These are phyloP conservation scores for Plutomurus gul DNA, from an alignment of 1,140 invertebrate genomes.

Conservation along the genomic window DNA sequence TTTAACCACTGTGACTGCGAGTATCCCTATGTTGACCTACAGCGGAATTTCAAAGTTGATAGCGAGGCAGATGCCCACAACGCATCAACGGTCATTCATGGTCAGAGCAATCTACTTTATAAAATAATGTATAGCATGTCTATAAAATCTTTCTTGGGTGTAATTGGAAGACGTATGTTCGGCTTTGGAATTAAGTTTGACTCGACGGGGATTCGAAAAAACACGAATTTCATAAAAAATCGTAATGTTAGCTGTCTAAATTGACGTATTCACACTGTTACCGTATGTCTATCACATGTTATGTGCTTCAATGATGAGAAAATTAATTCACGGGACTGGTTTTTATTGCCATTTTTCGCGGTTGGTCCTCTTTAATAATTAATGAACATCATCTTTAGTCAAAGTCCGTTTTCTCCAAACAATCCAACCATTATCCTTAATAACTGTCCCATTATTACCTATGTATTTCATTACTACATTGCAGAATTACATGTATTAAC, in stretches of 20 bases:
- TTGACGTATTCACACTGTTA: neutral
- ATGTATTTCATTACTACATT: neutral
- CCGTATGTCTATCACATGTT: neutral
- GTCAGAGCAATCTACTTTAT: too few species aligned
- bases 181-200: neutral
- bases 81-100: too few species aligned
- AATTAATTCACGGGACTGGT: neutral
- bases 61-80: too few species aligned
- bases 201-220: neutral
- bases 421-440: neutral
- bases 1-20: too few species aligned
- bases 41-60: too few species aligned
- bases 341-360: neutral
- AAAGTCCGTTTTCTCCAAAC: too few species aligned
- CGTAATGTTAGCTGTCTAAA: neutral
- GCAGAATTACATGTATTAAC: neutral
- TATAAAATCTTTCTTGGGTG: neutral
- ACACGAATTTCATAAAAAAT: neutral
- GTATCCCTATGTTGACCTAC: too few species aligned
- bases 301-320: neutral
- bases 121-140: too few species aligned
- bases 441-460: neutral
- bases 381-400: neutral
- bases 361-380: neutral
- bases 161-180: neutral